Evolutionary conservation across 2,888 invertebrate genomes (phyloP), one percentile per base, ranked within the genome.

Genomic region (Conops quadrifasciatus): DNA sequence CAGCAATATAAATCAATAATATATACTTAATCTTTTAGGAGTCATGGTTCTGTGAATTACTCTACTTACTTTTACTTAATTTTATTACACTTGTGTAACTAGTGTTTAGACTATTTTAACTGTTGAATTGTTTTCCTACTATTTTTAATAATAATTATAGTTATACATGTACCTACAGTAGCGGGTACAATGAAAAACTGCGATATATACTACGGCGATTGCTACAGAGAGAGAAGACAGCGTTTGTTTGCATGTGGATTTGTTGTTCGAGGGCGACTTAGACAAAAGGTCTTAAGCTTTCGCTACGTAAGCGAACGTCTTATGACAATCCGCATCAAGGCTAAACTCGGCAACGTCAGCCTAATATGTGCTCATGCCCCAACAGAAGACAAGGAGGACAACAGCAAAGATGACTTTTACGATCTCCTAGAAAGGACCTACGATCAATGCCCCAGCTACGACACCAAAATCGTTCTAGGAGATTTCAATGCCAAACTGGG

Each of bases 401-500:
- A 45, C 45, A 45, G 11, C 45, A 45, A 45, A 45, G 1, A 45
- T 45, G 45, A 15, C 45, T 45, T 45, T 15, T 45, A 45, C 45
- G 45, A 45, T 9, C 45, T n/a, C n/a, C n/a, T n/a, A n/a, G n/a
- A n/a, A n/a, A 45, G 15, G 15, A 45, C 1, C 15, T 45, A 45
- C 1, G 45, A 45, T 9, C 45, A 45, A 2, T 65, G 65, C 49
- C 65, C 65, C 16, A 15, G 51, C 49, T 49, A 65, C 9, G 65
- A 65, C 47, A 56, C 21, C n/a, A 51, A 67, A 53, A 9, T 67
- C 11, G 24, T 49, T 21, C 47, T 67, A 3, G 56, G 56, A 1
- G 2, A 56, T 24, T 21, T 56, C 11, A 56, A 56, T 21, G 65
- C 49, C 19, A 65, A 65, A n/a, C 15, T 65, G 47, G 65, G 21